Base-by-base conservation (phyloP, 2,888 invertebrate genomes). In the Caenorhabditis sinica region DNA sequence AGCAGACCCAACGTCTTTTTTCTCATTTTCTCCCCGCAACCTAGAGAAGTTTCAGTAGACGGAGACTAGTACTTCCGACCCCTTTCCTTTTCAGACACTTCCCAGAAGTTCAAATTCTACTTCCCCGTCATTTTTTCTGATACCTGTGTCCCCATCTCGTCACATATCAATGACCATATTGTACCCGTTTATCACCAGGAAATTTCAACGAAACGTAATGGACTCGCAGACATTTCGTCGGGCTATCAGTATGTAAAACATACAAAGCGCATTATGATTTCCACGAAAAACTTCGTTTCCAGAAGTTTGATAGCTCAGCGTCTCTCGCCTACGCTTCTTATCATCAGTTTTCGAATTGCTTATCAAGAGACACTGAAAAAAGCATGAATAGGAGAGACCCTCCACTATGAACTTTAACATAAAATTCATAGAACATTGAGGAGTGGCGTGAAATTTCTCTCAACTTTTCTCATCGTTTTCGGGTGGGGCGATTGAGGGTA, bases 301-400 rank as follows among this genome's bases (percentile, higher is more conserved):
- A 80, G 80, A 80, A 72, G 30, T 80, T 80, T 45, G 77, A 79
- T 65, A 79, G 36, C 40, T 51, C 63, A 40, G 40, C 36, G 40
- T 49, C 60, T 60, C 25, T 68, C 80, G 80, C 80, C 80, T 80
- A 80, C 80, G 80, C 80, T 80, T 36, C 80, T 80, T 80, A 80
- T 80, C 80, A 80, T 17, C 45, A 43, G 20, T 11, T 36, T 58
- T 76, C 43, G 17, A 25, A 36, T 49, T 23, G n/a, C 11, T 65
- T 72, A 73, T 72, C 80, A 79, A 17, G 13, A 20, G 23, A 33
- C 58, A 36, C 33, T 43, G 66, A 68, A 60, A 43, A 75, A 65
- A 66, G 9, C 56, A 51, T 60, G 69, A 77, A 69, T 40, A 40
- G 53, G 79, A 71, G 71, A 77, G 61, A 56, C 60, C 23, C 45